A percentile compares a stretch with the other conserved stretches of the same genome.
These are phyloP conservation scores for Chiroxiphia lanceolata DNA, from an alignment of 2,797 vertebrate species.

Conservation along the genomic window DNA sequence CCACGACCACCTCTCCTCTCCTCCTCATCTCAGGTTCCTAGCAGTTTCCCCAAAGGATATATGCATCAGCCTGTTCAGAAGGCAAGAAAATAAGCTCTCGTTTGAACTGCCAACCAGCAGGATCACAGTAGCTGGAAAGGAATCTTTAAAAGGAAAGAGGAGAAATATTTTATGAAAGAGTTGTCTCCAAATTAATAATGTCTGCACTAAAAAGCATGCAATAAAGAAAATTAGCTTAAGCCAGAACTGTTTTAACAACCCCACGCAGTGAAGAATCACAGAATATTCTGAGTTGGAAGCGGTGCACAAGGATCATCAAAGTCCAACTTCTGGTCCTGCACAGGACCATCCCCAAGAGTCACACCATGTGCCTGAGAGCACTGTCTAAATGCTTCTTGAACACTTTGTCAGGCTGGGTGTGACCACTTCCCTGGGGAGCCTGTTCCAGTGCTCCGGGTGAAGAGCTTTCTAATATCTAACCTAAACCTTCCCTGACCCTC, in stretches of 20 bases:
- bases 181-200: neutral
- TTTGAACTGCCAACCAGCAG: neutral
- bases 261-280: neutral
- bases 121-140: neutral
- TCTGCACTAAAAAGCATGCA: neutral
- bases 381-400: neutral
- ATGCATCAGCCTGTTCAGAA: neutral
- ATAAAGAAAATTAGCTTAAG: neutral
- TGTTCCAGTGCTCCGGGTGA: neutral
- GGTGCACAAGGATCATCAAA: neutral
- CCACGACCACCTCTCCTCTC: fast-evolving
- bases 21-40: neutral
- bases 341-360: neutral
- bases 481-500: neutral
- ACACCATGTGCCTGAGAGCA: neutral
- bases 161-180: neutral
- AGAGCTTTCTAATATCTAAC: neutral
- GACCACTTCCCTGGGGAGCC: neutral
- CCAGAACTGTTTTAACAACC: neutral
- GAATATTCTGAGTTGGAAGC: neutral
- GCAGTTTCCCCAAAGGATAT: neutral
- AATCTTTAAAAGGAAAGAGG: neutral
- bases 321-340: neutral
- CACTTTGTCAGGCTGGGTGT: neutral
- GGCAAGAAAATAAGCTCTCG: neutral